These are phyloP conservation scores for Cataglyphis albicans DNA, from an alignment of 2,888 invertebrate species.

Conservation along the genomic window DNA sequence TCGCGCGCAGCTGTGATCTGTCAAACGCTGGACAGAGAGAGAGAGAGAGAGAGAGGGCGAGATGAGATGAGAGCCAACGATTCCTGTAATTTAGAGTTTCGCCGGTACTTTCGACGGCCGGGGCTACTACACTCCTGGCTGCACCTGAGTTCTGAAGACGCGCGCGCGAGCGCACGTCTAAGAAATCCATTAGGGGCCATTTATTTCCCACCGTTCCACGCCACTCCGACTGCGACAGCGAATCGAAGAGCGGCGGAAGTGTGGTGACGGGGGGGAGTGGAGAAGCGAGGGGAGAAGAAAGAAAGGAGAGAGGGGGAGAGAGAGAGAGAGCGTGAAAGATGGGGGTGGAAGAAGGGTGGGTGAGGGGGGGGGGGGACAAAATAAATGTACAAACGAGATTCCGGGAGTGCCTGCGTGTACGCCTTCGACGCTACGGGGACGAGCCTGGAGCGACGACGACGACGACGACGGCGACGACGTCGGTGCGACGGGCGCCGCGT, in stretches of 20 bases:
- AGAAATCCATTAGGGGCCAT: constrained; percentile 56
- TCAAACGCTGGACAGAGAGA: not conserved
- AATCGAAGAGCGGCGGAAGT: constrained; percentile 30
- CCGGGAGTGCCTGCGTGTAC: constrained; percentile 51
- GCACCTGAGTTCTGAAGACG: constrained; percentile 44
- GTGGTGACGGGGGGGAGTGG: not conserved
- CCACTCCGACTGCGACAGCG: constrained; percentile 53
- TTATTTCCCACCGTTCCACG: constrained; percentile 48
- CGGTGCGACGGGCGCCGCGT: constrained; percentile 29
- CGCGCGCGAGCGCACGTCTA: constrained; percentile 48
- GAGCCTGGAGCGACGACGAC: not conserved
- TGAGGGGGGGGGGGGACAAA: constrained; percentile 29
- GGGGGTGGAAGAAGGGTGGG: not conserved
- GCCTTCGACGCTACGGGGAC: constrained; percentile 28
- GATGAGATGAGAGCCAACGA: constrained; percentile 43
- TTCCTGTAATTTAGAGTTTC: constrained; percentile 56
- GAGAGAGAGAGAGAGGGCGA: not conserved
- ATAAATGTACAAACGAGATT: constrained; percentile 56
- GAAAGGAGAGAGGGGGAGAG: not conserved
- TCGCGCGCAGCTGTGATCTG: constrained; percentile 49
- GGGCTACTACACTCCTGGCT: constrained; percentile 33
- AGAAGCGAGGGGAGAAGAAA: not conserved
- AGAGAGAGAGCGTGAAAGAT: not conserved
- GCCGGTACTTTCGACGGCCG: constrained; percentile 47
- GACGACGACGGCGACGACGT: not conserved